A percentile compares a stretch with the other conserved stretches of the same genome.
Evolutionary conservation across 2,888 invertebrate genomes (phyloP).

Genomic region (Diarsia dahlii): DNA sequence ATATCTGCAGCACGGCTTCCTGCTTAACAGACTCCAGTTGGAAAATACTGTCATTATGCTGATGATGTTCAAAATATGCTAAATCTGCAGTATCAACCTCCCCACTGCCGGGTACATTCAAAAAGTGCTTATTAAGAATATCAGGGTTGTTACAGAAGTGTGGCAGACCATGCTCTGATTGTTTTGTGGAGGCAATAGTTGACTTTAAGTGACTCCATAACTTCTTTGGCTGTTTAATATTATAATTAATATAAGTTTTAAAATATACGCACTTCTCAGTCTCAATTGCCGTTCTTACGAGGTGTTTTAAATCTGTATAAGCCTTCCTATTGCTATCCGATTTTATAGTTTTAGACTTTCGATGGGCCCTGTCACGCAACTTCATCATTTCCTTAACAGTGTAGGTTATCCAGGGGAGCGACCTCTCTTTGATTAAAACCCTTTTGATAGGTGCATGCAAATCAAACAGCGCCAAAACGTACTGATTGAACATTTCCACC

Average conservation of each 20-base stretch:
- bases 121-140: too few relatives aligned
- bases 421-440: background rate
- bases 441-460: slow-evolving; percentile 1
- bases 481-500: too few relatives aligned
- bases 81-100: too few relatives aligned
- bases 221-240: background rate
- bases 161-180: too few relatives aligned
- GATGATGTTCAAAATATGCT: too few relatives aligned
- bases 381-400: too few relatives aligned
- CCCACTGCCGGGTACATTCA: too few relatives aligned
- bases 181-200: background rate
- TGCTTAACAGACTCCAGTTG: too few relatives aligned
- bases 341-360: background rate
- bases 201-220: background rate
- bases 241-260: background rate
- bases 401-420: too few relatives aligned
- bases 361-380: background rate
- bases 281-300: background rate
- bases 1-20: too few relatives aligned
- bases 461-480: background rate
- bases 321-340: background rate
- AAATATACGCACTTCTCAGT: slow-evolving; percentile 1
- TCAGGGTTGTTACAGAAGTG: too few relatives aligned
- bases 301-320: background rate
- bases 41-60: too few relatives aligned